These are phyloP conservation scores for Megastigmus dorsalis DNA, from an alignment of 2,888 invertebrate genomes.

Conservation along the genomic window DNA sequence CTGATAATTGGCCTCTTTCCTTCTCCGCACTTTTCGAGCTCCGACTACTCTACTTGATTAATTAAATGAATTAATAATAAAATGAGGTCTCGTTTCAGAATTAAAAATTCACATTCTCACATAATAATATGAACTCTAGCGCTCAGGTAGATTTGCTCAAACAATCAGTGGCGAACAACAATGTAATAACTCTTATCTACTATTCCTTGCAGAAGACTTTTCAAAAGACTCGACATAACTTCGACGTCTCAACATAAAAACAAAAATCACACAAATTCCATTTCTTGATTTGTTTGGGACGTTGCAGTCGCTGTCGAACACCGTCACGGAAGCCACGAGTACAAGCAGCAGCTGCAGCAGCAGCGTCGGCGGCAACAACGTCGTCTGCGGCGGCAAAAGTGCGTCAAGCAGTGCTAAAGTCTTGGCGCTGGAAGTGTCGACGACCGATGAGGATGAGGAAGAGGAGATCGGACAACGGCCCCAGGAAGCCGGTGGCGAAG, in stretches of 20 bases:
- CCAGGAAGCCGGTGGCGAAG: conserved; percentile 82
- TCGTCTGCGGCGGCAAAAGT: conserved; percentile 60
- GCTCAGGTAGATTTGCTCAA: not conserved
- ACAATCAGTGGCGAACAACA: too few relatives aligned
- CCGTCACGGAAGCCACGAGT: conserved; percentile 31
- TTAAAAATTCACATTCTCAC: too few relatives aligned
- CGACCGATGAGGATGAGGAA: conserved; percentile 52
- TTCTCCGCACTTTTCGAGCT: too few relatives aligned
- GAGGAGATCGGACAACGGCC: conserved; percentile 78
- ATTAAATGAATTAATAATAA: too few relatives aligned
- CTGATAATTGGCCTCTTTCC: too few relatives aligned
- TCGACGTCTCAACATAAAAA: conserved; percentile 49
- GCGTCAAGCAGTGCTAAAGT: conserved; percentile 62
- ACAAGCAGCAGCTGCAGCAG: conserved; percentile 49
- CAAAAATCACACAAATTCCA: conserved; percentile 32
- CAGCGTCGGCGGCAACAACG: conserved; percentile 75
- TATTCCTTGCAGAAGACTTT: conserved; percentile 49
- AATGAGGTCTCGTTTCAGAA: too few relatives aligned
- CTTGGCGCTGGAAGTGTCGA: conserved; percentile 66
- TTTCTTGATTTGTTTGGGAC: conserved; percentile 51
- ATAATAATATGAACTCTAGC: not conserved
- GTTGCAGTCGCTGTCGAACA: conserved; percentile 54
- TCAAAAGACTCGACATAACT: too few relatives aligned
- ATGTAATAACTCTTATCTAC: conserved; percentile 35
- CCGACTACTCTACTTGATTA: too few relatives aligned